Conservation (phyloP, 1,140 invertebrate genomes). For the Maniola jurtina region DNA sequence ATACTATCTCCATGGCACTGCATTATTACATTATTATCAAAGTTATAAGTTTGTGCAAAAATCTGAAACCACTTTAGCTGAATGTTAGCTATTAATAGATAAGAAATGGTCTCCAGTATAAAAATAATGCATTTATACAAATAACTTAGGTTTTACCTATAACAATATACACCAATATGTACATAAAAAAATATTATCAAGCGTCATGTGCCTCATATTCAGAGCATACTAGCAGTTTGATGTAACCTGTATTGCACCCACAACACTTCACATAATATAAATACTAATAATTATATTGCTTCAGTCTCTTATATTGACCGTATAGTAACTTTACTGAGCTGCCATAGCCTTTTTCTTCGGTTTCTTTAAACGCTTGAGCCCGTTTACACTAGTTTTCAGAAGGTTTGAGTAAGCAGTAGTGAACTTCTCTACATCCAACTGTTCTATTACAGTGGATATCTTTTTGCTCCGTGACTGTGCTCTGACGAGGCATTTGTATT, state of each 20-base stretch:
- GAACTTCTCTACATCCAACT: slow-evolving; percentile 92
- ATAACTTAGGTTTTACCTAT: no score
- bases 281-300: slow-evolving; percentile 41
- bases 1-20: no score
- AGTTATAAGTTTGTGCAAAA: no score
- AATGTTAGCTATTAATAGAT: no score
- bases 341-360: slow-evolving; percentile 81
- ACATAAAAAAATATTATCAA: no score
- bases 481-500: slow-evolving; percentile 88
- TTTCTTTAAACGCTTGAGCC: slow-evolving; percentile 92
- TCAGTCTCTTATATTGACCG: slow-evolving; percentile 46
- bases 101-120: no score
- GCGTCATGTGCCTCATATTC: background rate
- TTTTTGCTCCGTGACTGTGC: slow-evolving; percentile 87
- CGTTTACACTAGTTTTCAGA: slow-evolving; percentile 91
- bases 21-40: no score
- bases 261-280: slow-evolving; percentile 39
- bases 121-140: no score
- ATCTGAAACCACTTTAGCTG: no score
- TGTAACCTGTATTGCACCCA: slow-evolving; percentile 3
- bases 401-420: slow-evolving; percentile 91
- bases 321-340: slow-evolving; percentile 51
- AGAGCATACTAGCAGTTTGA: background rate
- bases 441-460: slow-evolving; percentile 89
- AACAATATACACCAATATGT: no score